These are phyloP conservation scores for Portunus trituberculatus DNA, from an alignment of 1,140 invertebrate species.

Conservation along the genomic window DNA sequence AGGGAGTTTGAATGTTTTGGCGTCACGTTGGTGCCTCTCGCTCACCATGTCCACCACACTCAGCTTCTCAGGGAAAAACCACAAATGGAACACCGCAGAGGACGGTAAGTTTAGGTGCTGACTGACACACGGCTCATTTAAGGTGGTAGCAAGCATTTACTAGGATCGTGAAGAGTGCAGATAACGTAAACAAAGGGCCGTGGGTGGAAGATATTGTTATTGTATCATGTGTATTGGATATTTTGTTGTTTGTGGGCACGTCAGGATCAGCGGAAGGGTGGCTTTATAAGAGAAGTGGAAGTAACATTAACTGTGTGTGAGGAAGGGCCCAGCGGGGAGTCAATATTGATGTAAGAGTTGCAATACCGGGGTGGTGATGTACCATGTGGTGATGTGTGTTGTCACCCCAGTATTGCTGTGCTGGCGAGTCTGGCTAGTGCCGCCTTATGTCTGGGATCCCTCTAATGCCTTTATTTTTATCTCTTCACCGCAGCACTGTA, in stretches of 20 bases:
- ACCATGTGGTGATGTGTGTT: too few relatives aligned
- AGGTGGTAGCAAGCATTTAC: background rate
- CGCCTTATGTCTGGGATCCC: too few relatives aligned
- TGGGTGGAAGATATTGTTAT: slow-evolving; percentile 35
- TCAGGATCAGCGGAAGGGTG: background rate
- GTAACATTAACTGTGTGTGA: too few relatives aligned
- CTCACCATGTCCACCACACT: slow-evolving; percentile 75
- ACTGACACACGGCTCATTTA: slow-evolving; percentile 25
- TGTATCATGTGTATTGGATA: background rate
- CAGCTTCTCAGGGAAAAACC: slow-evolving; percentile 85
- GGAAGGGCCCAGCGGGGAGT: too few relatives aligned
- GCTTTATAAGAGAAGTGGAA: too few relatives aligned
- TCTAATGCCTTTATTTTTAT: too few relatives aligned
- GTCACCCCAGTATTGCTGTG: too few relatives aligned
- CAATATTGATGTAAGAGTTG: too few relatives aligned
- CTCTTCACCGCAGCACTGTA: too few relatives aligned
- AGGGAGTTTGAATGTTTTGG: background rate
- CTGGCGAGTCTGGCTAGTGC: too few relatives aligned
- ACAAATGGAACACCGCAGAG: slow-evolving; percentile 85
- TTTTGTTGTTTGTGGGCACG: background rate
- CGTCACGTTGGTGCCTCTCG: background rate
- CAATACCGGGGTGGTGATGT: too few relatives aligned
- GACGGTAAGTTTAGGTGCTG: slow-evolving; percentile 83
- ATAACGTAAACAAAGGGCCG: slow-evolving; percentile 33
- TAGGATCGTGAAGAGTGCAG: background rate